phyloP scores from a whole-genome alignment of 1,140 invertebrate species.

The Zaprionus taronus region DNA sequence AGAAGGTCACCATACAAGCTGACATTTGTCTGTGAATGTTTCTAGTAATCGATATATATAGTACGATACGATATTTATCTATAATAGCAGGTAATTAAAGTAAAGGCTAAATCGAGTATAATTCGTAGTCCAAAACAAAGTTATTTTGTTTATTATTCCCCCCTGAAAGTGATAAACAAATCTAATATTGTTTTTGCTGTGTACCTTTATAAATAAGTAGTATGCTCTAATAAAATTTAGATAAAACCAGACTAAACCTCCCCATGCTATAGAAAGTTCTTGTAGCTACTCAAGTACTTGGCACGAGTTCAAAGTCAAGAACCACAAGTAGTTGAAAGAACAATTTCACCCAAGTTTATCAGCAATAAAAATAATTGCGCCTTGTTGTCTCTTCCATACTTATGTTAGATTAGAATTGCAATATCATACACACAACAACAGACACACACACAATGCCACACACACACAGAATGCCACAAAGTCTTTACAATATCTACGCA shows the following conservation, averaged over 20 bases:
- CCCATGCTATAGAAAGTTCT: neutral
- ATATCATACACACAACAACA: neutral
- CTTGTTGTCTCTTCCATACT: neutral
- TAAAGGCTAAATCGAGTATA: neutral
- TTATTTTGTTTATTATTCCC: neutral
- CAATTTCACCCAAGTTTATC: neutral
- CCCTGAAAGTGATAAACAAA: neutral
- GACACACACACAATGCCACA: neutral
- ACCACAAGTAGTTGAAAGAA: neutral
- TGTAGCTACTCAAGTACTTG: neutral
- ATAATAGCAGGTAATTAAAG: neutral
- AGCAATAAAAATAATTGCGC: conserved; percentile 4
- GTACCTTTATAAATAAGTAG: neutral
- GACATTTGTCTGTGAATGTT: neutral
- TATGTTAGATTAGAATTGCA: conserved; percentile 12
- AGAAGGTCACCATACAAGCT: neutral
- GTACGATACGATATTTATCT: neutral
- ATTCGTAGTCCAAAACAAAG: neutral
- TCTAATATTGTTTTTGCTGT: neutral
- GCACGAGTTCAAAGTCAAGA: conserved; percentile 14
- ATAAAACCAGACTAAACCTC: neutral
- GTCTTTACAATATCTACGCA: neutral
- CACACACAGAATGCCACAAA: neutral
- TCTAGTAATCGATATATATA: conserved; percentile 2
- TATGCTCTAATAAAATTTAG: neutral